A percentile compares a stretch with the other conserved stretches of the same genome.
phyloP scores from a whole-genome alignment of 64 coral and sea anemone species.

The Acropora tenuis region DNA sequence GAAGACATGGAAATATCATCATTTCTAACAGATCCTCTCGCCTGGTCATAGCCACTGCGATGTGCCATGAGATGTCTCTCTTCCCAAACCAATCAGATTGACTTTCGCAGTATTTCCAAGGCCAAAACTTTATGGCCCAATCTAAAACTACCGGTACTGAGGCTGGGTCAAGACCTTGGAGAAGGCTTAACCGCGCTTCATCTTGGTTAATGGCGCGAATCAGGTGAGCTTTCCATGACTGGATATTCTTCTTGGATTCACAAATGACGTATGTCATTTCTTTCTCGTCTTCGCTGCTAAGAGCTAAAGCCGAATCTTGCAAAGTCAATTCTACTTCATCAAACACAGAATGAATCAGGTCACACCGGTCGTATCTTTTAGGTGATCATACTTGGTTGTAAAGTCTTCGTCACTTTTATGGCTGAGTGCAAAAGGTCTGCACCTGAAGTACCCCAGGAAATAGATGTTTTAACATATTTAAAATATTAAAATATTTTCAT shows the following conservation, averaged over 20 bases:
- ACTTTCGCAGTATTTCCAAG: conserved; percentile 41
- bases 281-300: conserved; percentile 8
- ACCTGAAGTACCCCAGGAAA: conserved; percentile 17
- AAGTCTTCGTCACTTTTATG: conserved; percentile 10
- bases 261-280: conserved; percentile 28
- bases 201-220: conserved; percentile 37
- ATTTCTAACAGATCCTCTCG: not conserved
- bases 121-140: conserved; percentile 32
- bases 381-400: conserved; percentile 14
- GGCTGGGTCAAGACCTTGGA: not conserved
- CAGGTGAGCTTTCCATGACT: conserved; percentile 40
- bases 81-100: conserved; percentile 54
- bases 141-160: conserved; percentile 6
- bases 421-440: conserved; percentile 34
- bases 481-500: not conserved
- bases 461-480: not conserved
- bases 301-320: not conserved
- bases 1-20: conserved; percentile 46
- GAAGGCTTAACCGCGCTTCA: not conserved
- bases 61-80: conserved; percentile 33
- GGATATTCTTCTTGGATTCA: conserved; percentile 29
- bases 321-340: conserved; percentile 32
- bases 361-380: conserved; percentile 20
- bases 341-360: conserved; percentile 21
- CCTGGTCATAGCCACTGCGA: conserved; percentile 20